Base-by-base conservation (phyloP, 2,888 invertebrate genomes). In the Melipona beecheii region DNA sequence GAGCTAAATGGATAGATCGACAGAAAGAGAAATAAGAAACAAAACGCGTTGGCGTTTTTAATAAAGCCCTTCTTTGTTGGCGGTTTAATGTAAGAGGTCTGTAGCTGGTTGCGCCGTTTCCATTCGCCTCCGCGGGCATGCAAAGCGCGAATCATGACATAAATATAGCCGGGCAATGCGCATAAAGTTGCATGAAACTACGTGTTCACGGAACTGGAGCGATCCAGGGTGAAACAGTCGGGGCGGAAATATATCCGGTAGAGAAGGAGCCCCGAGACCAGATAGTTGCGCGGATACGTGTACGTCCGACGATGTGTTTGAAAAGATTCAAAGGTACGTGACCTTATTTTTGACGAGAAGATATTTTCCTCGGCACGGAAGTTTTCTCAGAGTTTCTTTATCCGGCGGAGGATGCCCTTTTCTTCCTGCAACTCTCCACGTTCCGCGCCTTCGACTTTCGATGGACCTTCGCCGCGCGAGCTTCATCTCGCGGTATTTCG, bases 231-330 rank as follows among this genome's bases (percentile, higher is more conserved):
- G 58, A 82, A 85, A 76, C 70, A 85, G 85, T 69, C 75, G 79
- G 75, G 79, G 76, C 77, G 85, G 86, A 86, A 85, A 85, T 86
- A 82, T 86, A 85, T 82, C 85, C 82, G 62, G 72, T 62, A 65
- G 71, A 24, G 74, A 66, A 58, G 64, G 64, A 27, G 21, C 43
- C 24, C 43, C 24, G 54, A 43, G 43, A 64, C 24, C 64, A 60
- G 54, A 56, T 66, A 78, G 78, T 75, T 75, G 69, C 31, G 24
- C 78, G 66, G 76, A 76, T 79, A 86, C 65, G 31, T 11, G 27
- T 19, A 64, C 19, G 43, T 78, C 73, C 64, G 81, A 49, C 49
- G 58, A 49, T 74, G 77, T 69, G 31, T 78, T 70, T 75, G 68
- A 79, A 79, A 79, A 81, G 84, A 76, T 86, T 77, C 78, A 81